A percentile compares a stretch with the other conserved stretches of the same genome.
These are phyloP conservation scores for Fratercula arctica DNA, from an alignment of 2,797 vertebrate species.

Conservation along the genomic window DNA sequence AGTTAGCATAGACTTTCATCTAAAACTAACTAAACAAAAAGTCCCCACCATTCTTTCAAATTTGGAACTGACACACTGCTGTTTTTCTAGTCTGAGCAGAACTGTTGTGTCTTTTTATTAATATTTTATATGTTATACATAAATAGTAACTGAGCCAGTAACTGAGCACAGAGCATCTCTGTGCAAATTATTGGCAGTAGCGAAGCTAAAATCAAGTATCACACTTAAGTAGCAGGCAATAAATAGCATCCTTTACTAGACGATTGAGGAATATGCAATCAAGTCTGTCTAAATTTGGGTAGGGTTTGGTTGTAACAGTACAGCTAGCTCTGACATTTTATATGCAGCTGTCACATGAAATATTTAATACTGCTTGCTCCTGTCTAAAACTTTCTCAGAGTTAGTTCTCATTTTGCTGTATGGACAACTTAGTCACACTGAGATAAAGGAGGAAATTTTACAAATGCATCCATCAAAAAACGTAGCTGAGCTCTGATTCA, in stretches of 20 bases:
- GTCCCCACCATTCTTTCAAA: not conserved
- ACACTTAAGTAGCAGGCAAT: not conserved
- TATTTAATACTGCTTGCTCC: not conserved
- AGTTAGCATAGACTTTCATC: not conserved
- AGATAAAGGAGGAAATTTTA: not conserved
- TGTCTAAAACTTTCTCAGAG: not conserved
- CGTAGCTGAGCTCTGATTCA: not conserved
- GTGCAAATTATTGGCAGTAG: not conserved
- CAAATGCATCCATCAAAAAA: not conserved
- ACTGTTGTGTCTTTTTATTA: not conserved
- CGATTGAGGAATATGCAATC: not conserved
- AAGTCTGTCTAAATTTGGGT: not conserved
- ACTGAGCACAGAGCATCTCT: not conserved
- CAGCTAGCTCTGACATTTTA: not conserved
- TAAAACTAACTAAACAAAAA: not conserved
- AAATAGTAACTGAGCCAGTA: not conserved
- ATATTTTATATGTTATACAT: not conserved
- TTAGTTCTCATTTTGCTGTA: not conserved
- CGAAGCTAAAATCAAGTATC: not conserved
- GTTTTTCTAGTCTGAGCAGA: not conserved
- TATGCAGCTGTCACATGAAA: not conserved
- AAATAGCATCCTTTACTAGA: not conserved
- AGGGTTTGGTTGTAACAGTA: not conserved
- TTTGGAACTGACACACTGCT: not conserved
- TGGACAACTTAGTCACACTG: not conserved